Conservation (phyloP, 2,888 invertebrate species). For the Yponomeuta cagnagella region DNA sequence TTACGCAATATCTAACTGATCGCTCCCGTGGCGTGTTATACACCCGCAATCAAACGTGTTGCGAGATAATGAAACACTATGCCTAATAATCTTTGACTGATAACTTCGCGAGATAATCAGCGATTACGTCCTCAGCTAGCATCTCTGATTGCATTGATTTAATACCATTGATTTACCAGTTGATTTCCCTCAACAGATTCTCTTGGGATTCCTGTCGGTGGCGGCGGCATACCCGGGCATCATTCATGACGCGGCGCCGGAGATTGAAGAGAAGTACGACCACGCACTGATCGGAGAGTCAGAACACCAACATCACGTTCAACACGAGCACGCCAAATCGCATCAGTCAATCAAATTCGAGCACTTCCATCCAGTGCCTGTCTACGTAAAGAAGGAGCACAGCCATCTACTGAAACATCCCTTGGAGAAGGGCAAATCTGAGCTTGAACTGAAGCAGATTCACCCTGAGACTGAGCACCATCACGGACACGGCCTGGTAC, state of each 20-base stretch:
- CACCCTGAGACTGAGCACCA: constrained; percentile 77
- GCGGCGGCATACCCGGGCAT: constrained; percentile 63
- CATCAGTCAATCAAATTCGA: constrained; percentile 82
- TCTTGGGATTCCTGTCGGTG: constrained; percentile 66
- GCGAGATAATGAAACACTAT: constrained; percentile 13
- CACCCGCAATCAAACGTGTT: constrained; percentile 14
- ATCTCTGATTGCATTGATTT: not conserved
- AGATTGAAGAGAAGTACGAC: constrained; percentile 54
- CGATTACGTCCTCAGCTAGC: not conserved
- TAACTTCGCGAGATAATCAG: not conserved
- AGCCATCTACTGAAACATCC: constrained; percentile 79
- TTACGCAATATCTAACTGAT: constrained; percentile 5
- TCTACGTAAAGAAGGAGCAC: constrained; percentile 81
- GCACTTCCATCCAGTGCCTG: constrained; percentile 82
- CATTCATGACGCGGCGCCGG: constrained; percentile 60
- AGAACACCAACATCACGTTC: constrained; percentile 76
- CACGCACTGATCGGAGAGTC: constrained; percentile 60
- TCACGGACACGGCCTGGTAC: constrained; percentile 75
- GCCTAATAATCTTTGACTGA: constrained; percentile 5
- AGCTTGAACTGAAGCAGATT: constrained; percentile 75
- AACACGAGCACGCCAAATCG: constrained; percentile 80
- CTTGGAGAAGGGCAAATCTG: constrained; percentile 77
- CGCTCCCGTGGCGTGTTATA: constrained; percentile 16
- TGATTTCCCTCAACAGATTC: constrained; percentile 50
- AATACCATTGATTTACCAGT: too few species aligned